phyloP scores from a whole-genome alignment of 2,888 invertebrate genomes.

The Troides aeacus region DNA sequence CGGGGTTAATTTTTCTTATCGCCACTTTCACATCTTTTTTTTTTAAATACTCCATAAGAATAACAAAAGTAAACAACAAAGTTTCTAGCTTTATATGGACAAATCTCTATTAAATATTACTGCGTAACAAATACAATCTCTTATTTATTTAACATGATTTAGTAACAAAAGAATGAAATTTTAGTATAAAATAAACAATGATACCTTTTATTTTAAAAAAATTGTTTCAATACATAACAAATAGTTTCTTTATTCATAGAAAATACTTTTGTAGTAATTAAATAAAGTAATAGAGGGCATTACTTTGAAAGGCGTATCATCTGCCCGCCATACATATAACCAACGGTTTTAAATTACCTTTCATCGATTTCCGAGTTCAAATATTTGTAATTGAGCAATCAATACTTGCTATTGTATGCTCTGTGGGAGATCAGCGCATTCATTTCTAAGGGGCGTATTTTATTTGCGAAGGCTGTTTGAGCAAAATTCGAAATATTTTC shows the following conservation, averaged over 20 bases:
- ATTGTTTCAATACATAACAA: background rate
- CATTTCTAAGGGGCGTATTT: slow-evolving; percentile 15
- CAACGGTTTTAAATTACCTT: slow-evolving; percentile 24
- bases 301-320: slow-evolving; percentile 6
- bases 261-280: background rate
- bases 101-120: no score
- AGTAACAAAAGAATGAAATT: no score
- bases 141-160: no score
- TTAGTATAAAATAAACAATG: background rate
- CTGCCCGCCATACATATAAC: slow-evolving; percentile 7
- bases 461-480: slow-evolving; percentile 9
- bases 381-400: slow-evolving; percentile 29
- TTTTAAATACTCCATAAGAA: no score
- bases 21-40: no score
- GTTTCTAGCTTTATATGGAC: no score
- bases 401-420: slow-evolving; percentile 22
- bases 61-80: no score
- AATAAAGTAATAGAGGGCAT: slow-evolving; percentile 3
- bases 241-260: background rate
- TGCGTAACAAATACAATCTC: no score
- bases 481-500: no score
- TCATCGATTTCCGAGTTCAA: slow-evolving; percentile 20
- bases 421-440: slow-evolving; percentile 19
- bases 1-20: no score
- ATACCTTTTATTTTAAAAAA: background rate